Percentiles rank a stretch among this genome's conserved stretches.
phyloP scores from a whole-genome alignment of 2,888 invertebrate genomes.

The Papilio protenor region DNA sequence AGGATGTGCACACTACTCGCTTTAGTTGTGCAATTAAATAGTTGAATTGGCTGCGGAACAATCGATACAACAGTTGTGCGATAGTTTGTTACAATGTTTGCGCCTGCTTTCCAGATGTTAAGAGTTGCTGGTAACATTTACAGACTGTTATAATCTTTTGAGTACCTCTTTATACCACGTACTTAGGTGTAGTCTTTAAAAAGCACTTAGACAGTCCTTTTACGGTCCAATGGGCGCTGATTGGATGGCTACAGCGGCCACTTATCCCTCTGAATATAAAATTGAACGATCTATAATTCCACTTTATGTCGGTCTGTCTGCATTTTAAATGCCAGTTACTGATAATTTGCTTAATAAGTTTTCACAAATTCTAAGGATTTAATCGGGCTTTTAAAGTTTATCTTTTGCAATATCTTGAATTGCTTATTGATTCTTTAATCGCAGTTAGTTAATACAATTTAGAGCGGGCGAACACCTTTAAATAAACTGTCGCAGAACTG shows the following conservation, averaged over 20 bases:
- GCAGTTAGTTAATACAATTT: background rate
- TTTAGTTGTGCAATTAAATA: no score
- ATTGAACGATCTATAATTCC: constrained; percentile 26
- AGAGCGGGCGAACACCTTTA: no score
- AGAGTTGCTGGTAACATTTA: background rate
- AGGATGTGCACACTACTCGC: no score
- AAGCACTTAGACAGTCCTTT: constrained; percentile 33
- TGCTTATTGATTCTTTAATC: background rate
- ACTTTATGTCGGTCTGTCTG: constrained; percentile 16
- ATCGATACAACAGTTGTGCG: no score
- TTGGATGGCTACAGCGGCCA: constrained; percentile 24
- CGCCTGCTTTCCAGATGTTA: background rate
- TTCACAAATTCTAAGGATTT: constrained; percentile 3
- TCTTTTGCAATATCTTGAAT: background rate
- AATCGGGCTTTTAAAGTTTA: background rate
- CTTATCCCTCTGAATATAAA: constrained; percentile 33
- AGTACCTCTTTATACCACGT: constrained; percentile 6
- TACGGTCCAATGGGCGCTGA: constrained; percentile 26
- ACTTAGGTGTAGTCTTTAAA: constrained; percentile 8
- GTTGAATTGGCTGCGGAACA: no score
- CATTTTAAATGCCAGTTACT: constrained; percentile 21
- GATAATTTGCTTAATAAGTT: constrained; percentile 28
- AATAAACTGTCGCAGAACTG: no score
- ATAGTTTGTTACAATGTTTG: no score
- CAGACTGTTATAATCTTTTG: background rate